Base-by-base conservation (phyloP, 1,140 invertebrate species). In the Eriocheir sinensis region DNA sequence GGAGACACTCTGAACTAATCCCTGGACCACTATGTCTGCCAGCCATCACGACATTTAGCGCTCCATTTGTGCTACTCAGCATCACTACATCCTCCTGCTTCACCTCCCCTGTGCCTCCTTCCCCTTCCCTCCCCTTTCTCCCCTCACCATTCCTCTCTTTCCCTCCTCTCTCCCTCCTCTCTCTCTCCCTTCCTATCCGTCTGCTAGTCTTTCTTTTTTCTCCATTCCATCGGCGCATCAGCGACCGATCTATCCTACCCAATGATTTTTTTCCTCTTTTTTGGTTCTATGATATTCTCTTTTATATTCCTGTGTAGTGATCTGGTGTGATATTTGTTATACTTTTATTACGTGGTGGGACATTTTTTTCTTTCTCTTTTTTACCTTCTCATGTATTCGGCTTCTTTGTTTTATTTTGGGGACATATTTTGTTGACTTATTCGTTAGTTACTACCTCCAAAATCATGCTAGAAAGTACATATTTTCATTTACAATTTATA, bases 11-110 rank as follows among this genome's bases (percentile, higher is more conserved):
- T 72, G 41, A n/a, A 60, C n/a, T 90, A 90, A 90, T 90, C 60
- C 80, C 40, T 30, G 36, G 40, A 38, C 41, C 81, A 93, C 2
- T 86, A 86, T 53, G 81, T 93, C 91, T 86, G 36, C 79, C 40
- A 32, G 40, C 91, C 91, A 93, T 93, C 91, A 85, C 79, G 40
- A 79, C 38, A 17, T 79, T 86, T 30, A 86, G 27, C 41, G 60
- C 91, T 93, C 91, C 81, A 93, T 93, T 93, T n/a, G 27, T 53
- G 91, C 91, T 85, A 86, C 91, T 93, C 81, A 93, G 91, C 81
- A 83, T 32, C 41, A 41, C 48, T 48, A 32, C 88, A 44, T 48
- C 40, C 88, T 41, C 12, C 79, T 53, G 38, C 32, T 83, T 53
- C 60, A n/a, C 40, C 53, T 44, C 38, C 80, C 30, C 91, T 85